A percentile compares a stretch with the other conserved stretches of the same genome.
phyloP scores from a whole-genome alignment of 2,888 invertebrate genomes.

The Clanis bilineata region DNA sequence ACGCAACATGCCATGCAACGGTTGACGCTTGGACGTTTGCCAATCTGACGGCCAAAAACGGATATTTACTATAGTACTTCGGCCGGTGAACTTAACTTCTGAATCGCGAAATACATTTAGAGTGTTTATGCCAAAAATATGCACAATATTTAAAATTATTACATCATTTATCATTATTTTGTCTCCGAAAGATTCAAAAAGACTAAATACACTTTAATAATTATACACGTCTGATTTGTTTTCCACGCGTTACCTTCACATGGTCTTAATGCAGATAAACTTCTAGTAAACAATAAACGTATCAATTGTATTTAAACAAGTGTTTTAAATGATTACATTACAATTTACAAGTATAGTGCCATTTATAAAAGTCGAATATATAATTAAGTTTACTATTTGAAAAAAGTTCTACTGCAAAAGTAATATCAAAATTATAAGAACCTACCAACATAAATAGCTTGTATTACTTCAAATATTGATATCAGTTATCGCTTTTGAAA shows the following conservation, averaged over 20 bases:
- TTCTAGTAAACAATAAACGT: too few relatives aligned
- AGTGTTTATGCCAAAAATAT: conserved; percentile 17
- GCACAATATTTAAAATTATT: conserved; percentile 15
- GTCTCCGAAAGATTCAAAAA: neutral
- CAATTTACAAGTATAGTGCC: too few relatives aligned
- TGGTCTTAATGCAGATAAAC: too few relatives aligned
- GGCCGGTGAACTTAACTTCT: conserved; percentile 44
- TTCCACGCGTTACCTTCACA: neutral
- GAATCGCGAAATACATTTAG: conserved; percentile 15
- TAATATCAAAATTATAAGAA: too few relatives aligned
- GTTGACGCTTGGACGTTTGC: conserved; percentile 50
- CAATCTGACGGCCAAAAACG: conserved; percentile 56
- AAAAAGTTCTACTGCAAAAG: too few relatives aligned
- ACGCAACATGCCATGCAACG: neutral
- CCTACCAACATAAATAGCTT: too few relatives aligned
- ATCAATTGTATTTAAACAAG: too few relatives aligned
- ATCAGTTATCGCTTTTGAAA: too few relatives aligned
- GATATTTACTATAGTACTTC: conserved; percentile 54
- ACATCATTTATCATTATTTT: conserved; percentile 10
- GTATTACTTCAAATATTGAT: too few relatives aligned
- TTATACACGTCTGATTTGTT: too few relatives aligned
- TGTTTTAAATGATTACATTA: neutral
- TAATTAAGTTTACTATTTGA: too few relatives aligned
- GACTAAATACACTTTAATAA: neutral
- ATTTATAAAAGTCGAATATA: too few relatives aligned